Evolutionary conservation across 2,113 vertebrate genomes (phyloP).

Genomic region (Entomyzon cyanotis): DNA sequence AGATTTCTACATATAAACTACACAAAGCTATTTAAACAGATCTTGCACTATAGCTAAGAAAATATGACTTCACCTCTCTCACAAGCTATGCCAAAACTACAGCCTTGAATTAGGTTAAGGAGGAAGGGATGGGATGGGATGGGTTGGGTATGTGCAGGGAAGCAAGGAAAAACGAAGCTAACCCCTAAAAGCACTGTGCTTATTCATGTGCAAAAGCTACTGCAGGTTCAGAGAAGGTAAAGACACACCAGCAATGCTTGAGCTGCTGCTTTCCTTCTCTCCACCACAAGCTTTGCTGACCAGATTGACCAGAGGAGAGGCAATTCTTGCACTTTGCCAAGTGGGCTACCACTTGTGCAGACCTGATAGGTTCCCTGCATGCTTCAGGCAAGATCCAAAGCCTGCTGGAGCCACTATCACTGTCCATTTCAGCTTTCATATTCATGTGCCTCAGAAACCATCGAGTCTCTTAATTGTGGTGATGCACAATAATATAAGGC

Average conservation of each 20-base stretch:
- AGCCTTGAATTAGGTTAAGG: not conserved
- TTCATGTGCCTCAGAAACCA: not conserved
- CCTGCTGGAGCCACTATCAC: not conserved
- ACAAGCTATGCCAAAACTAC: not conserved
- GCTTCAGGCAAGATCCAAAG: not conserved
- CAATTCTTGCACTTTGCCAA: not conserved
- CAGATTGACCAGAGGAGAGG: not conserved
- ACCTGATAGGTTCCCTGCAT: not conserved
- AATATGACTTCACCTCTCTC: not conserved
- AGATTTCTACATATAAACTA: not conserved
- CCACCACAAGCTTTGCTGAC: not conserved
- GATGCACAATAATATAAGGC: not conserved
- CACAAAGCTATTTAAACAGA: not conserved
- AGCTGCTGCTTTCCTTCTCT: not conserved
- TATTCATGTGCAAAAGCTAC: not conserved
- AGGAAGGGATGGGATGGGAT: not conserved
- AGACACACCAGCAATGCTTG: not conserved
- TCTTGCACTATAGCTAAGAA: not conserved
- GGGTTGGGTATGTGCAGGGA: fast-evolving
- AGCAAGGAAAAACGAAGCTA: not conserved
- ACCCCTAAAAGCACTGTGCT: not conserved
- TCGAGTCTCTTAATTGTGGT: fast-evolving
- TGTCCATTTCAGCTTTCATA: not conserved
- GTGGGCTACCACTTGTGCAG: not conserved
- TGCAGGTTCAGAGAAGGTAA: not conserved